Percentiles rank a stretch among this genome's conserved stretches.
phyloP scores from a whole-genome alignment of 2,113 vertebrate species.

The Delphinapterus leucas region DNA sequence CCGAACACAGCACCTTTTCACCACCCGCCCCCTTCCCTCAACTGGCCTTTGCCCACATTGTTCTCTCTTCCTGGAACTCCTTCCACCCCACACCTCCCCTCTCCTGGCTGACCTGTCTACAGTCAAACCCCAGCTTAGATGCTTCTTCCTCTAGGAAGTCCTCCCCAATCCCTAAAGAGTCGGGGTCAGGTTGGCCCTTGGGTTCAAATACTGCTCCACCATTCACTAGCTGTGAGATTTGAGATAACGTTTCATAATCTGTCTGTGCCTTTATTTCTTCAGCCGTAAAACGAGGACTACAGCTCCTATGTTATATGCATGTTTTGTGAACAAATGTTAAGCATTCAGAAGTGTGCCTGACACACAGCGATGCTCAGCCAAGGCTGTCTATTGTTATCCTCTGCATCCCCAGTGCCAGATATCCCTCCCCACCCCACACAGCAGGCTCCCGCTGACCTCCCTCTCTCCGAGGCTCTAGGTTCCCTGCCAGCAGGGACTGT shows the following conservation, averaged over 20 bases:
- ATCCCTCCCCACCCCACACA: accelerated
- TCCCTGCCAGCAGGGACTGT: too few species aligned
- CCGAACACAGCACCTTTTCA: not conserved
- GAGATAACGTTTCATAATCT: not conserved
- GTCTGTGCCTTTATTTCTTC: not conserved
- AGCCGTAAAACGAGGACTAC: not conserved
- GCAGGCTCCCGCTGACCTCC: not conserved
- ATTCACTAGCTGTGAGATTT: not conserved
- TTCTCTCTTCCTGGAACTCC: not conserved
- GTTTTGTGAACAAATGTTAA: not conserved
- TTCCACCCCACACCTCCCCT: accelerated
- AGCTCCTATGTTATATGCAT: not conserved
- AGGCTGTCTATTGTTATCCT: accelerated
- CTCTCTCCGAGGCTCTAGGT: not conserved
- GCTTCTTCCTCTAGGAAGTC: not conserved
- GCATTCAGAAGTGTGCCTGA: not conserved
- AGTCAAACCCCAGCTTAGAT: not conserved
- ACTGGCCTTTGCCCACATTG: not conserved
- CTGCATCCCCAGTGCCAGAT: accelerated
- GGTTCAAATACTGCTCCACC: not conserved
- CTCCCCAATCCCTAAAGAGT: not conserved
- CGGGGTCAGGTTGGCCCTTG: not conserved
- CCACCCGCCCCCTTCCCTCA: not conserved
- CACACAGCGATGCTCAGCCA: not conserved
- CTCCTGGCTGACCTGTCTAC: not conserved